These are phyloP conservation scores for Dendronephthya gigantea DNA, from an alignment of 64 coral and sea anemone genomes.

Conservation along the genomic window DNA sequence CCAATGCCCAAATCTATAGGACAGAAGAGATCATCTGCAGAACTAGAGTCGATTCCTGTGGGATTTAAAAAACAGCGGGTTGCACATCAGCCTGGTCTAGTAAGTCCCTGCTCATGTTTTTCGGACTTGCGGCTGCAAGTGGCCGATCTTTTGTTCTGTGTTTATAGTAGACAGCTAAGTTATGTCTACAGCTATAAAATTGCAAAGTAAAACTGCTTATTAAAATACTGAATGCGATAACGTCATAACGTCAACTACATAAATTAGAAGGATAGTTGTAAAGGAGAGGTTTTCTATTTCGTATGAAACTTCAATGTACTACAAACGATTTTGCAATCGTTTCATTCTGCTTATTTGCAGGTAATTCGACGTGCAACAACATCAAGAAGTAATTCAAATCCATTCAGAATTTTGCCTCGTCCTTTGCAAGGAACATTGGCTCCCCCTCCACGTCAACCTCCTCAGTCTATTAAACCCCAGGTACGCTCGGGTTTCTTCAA, in stretches of 20 bases:
- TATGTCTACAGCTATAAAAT: too few relatives aligned
- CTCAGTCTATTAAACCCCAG: not conserved
- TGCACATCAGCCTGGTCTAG: not conserved
- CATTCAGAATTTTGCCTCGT: not conserved
- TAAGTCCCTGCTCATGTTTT: not conserved
- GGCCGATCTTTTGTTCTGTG: too few relatives aligned
- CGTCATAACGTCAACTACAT: too few relatives aligned
- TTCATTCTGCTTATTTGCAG: not conserved
- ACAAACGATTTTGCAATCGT: not conserved
- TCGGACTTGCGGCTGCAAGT: too few relatives aligned
- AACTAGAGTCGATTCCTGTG: not conserved
- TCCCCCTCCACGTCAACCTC: not conserved
- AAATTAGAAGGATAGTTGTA: too few relatives aligned
- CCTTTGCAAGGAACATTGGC: not conserved
- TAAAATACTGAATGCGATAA: too few relatives aligned
- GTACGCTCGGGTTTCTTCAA: not conserved
- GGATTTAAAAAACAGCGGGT: conserved; percentile 9
- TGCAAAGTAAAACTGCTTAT: too few relatives aligned
- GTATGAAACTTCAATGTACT: not conserved
- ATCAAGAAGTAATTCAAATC: not conserved
- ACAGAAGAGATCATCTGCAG: not conserved
- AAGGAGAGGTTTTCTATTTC: not conserved
- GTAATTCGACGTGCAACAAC: not conserved
- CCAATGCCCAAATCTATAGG: not conserved
- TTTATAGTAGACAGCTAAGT: too few relatives aligned